Conservation (phyloP, 1,140 invertebrate genomes). For the Ctenoplectra terminalis region DNA sequence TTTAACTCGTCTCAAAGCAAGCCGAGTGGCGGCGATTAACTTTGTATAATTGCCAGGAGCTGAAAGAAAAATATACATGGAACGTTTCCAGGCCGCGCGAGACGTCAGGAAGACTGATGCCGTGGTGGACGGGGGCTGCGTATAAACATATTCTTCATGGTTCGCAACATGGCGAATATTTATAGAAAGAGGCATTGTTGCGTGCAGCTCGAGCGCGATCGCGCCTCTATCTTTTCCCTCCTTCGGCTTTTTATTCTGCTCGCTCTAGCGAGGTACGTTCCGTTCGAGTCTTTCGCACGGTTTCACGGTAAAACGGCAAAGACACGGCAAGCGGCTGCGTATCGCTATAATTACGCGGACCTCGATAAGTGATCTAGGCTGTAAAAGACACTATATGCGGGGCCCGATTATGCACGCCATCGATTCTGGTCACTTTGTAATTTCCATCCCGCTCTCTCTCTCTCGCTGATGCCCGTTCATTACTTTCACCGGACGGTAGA, state of each 20-base stretch:
- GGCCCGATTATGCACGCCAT: slow-evolving; percentile 60
- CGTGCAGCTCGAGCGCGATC: slow-evolving; percentile 23
- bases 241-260: slow-evolving; percentile 22
- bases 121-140: neutral
- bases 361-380: slow-evolving; percentile 66
- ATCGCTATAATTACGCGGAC: slow-evolving; percentile 64
- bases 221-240: slow-evolving; percentile 34
- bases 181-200: slow-evolving; percentile 47
- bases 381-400: slow-evolving; percentile 55
- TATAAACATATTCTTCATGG: slow-evolving; percentile 41
- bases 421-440: slow-evolving; percentile 64
- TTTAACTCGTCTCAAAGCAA: neutral
- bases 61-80: slow-evolving; percentile 20
- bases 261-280: slow-evolving; percentile 24
- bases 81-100: neutral
- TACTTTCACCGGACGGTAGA: slow-evolving; percentile 45
- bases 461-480: slow-evolving; percentile 32
- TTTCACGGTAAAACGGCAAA: slow-evolving; percentile 59
- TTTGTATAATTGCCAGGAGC: slow-evolving; percentile 22
- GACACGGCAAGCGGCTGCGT: slow-evolving; percentile 43
- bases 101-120: slow-evolving; percentile 36
- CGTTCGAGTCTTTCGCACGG: slow-evolving; percentile 43
- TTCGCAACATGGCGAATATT: slow-evolving; percentile 51
- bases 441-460: slow-evolving; percentile 36
- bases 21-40: slow-evolving; percentile 8